Base-by-base conservation (phyloP, 2,888 invertebrate genomes). In the Rhorus exstirpatorius region DNA sequence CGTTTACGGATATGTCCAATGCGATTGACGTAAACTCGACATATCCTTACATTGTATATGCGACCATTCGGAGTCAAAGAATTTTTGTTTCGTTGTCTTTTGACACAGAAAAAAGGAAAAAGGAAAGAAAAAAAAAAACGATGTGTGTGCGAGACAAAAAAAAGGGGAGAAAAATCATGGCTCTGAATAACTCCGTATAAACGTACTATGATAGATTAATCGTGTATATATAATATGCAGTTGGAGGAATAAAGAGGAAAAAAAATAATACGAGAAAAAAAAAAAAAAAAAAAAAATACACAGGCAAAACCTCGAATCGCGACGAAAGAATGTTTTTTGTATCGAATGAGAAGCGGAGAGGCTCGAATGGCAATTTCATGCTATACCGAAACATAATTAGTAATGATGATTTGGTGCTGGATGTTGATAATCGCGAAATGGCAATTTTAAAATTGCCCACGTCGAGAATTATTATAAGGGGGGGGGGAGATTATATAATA, bases 341-440 rank as follows among this genome's bases (percentile, higher is more conserved):
- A 70, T 80, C 53, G 19, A 79, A 74, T 19, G 46, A 41, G 79
- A n/a, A n/a, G n/a, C 53, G 61, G 10, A n/a, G 7, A 17, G 26
- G 19, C 21, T 46, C 53, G 38, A 77, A 46, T 75, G n/a, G 53
- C 53, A 61, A 67, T 80, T 80, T 70, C 55, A 63, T 70, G 68
- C 53, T 17, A 80, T 49, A 61, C 49, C 35, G 19, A 67, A 51
- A 68, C 26, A 44, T 63, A 31, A 65, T 60, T 71, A 72, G 60
- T 31, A 76, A 63, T 14, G 75, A 81, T 26, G 72, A 81, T 72
- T 26, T 68, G 77, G 77, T 74, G 81, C 81, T 81, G 77, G 68
- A 65, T n/a, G n/a, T 53, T 41, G 53, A 21, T n/a, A 68, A 60
- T 21, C 35, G 24, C 60, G 44, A 51, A 24, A 41, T 46, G 53